Base-by-base conservation (phyloP, 2,113 vertebrate species). In the Grus americana region DNA sequence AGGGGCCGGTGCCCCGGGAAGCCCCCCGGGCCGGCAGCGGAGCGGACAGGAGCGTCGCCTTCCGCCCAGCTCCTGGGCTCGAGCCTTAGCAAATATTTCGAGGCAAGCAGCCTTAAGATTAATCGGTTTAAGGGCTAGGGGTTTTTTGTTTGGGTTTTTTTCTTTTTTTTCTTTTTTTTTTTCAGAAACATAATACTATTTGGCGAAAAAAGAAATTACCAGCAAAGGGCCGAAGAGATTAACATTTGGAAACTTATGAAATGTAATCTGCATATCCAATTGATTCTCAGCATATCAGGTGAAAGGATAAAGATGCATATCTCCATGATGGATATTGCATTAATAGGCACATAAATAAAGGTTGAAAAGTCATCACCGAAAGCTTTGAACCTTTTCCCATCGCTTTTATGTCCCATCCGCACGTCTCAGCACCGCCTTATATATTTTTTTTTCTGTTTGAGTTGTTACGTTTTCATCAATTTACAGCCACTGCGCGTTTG, bases 221-320 rank as follows among this genome's bases (percentile, higher is more conserved):
- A 97, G 96, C 88, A 95, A 96, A 88, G 91, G 91, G 92, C 84
- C 94, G 59, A 88, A 86, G 96, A 98, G 98, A 98, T 98, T 98
- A 98, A 98, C 98, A 98, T 98, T 98, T 98, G 98, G 98, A 97
- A 98, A 98, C 78, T 97, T 98, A 98, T 92, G 98, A 98, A 98
- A 98, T 90, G 91, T 98, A 98, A 98, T 98, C 98, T 98, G 98
- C 98, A 98, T 98, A 98, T 96, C 98, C 98, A 98, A 98, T 98
- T 98, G 98, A 98, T 98, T 98, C 97, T 97, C 97, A 96, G 98
- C 97, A 95, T 98, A 98, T 98, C 98, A 97, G 97, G 98, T 98
- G 98, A 98, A 98, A 98, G 98, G 98, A 98, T 98, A 98, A 98
- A 98, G 98, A 98, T 98, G 97, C 46, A 92, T 98, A 98, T 98